A percentile compares a stretch with the other conserved stretches of the same genome.
Conservation (phyloP, 2,797 vertebrate genomes). For the Hoplostethus mediterraneus region DNA sequence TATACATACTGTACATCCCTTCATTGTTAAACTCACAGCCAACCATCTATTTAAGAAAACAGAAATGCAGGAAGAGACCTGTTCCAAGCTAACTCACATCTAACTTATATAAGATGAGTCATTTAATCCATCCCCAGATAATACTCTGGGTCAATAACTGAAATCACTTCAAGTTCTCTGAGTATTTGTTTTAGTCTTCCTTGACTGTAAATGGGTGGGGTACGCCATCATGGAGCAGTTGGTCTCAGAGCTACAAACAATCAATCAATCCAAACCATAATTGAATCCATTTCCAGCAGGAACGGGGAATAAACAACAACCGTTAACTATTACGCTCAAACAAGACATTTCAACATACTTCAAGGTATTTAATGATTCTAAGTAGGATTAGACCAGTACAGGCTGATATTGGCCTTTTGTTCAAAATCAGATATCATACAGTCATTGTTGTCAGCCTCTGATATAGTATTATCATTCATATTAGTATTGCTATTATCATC, state of each 20-base stretch:
- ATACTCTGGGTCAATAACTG: slow-evolving; percentile 1
- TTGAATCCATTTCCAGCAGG: background rate
- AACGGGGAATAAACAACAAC: too few species aligned
- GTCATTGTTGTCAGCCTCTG: too few species aligned
- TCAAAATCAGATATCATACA: too few species aligned
- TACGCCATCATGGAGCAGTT: background rate
- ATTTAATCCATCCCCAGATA: slow-evolving; percentile 3
- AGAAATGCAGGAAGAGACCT: background rate
- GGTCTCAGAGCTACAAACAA: slow-evolving; percentile 2
- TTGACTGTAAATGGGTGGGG: slow-evolving; percentile 13
- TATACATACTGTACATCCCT: background rate
- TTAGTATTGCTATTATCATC: too few species aligned
- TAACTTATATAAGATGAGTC: background rate
- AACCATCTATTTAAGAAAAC: background rate
- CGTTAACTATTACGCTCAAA: too few species aligned
- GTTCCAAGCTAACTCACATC: slow-evolving; percentile 3
- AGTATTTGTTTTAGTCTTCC: background rate
- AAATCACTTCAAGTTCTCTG: background rate
- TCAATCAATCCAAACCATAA: background rate
- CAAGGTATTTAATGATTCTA: too few species aligned
- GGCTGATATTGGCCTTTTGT: too few species aligned
- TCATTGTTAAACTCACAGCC: slow-evolving; percentile 1
- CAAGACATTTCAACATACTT: too few species aligned
- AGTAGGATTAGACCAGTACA: too few species aligned
- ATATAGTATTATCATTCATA: too few species aligned